phyloP scores from a whole-genome alignment of 2,113 vertebrate genomes.

The Chaenocephalus aceratus region DNA sequence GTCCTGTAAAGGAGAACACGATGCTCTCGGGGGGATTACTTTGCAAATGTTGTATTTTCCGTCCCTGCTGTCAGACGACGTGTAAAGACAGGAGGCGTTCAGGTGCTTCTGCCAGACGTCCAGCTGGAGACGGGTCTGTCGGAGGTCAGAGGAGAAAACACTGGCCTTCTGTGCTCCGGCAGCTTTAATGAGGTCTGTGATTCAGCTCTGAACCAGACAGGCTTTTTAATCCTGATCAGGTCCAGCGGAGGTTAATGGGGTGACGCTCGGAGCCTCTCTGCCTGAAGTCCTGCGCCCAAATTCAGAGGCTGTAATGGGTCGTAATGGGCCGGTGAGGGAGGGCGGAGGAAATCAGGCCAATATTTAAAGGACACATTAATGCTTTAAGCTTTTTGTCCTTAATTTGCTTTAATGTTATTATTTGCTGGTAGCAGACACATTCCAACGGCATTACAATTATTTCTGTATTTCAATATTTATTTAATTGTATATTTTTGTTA shows the following conservation, averaged over 20 bases:
- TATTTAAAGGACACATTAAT: constrained; percentile 12
- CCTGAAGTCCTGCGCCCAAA: not conserved
- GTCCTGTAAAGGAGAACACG: constrained; percentile 2
- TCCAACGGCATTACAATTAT: too few species aligned
- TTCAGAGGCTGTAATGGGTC: constrained; percentile 11
- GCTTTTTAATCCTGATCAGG: constrained; percentile 34
- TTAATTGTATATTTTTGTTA: too few species aligned
- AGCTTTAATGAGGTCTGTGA: constrained; percentile 29
- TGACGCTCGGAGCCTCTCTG: constrained; percentile 23
- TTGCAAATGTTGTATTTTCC: constrained; percentile 10
- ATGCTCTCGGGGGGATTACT: not conserved
- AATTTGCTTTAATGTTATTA: too few species aligned
- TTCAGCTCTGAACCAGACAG: constrained; percentile 33
- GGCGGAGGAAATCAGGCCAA: constrained; percentile 10
- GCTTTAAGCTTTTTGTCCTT: not conserved
- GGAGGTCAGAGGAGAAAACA: constrained; percentile 34
- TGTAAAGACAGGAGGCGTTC: constrained; percentile 6
- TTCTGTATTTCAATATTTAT: too few species aligned
- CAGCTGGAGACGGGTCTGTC: constrained; percentile 16
- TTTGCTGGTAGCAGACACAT: too few species aligned
- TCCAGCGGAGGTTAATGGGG: constrained; percentile 25
- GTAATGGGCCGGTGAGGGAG: constrained; percentile 8
- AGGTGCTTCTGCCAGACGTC: constrained; percentile 25
- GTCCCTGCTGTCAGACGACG: not conserved
- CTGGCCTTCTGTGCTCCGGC: not conserved